Evolutionary conservation across 2,113 vertebrate species (phyloP).

Genomic region (Dipodomys ordii): DNA sequence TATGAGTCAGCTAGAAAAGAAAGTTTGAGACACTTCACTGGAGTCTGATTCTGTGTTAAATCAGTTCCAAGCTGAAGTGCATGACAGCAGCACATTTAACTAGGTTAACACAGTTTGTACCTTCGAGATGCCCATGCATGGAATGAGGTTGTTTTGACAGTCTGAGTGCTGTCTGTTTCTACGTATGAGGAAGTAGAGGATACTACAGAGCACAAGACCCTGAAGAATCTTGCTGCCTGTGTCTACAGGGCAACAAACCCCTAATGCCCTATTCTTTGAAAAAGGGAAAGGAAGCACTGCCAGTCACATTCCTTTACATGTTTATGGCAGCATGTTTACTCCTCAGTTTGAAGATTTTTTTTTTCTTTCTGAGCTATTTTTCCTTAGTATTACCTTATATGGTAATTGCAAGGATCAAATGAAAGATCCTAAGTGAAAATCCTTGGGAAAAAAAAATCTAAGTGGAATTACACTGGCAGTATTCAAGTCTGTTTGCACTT

Average conservation of each 20-base stretch:
- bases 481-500: constrained; percentile 40
- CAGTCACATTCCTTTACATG: background rate
- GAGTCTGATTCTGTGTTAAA: constrained; percentile 7
- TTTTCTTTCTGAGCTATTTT: constrained; percentile 36
- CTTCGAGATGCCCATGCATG: background rate
- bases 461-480: constrained; percentile 58
- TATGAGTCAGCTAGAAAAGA: constrained; percentile 3
- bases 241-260: background rate
- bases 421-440: constrained; percentile 54
- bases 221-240: constrained; percentile 3
- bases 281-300: background rate
- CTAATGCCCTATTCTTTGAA: background rate
- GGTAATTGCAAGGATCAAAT: constrained; percentile 59
- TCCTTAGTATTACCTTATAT: constrained; percentile 63
- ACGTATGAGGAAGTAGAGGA: background rate
- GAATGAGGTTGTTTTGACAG: background rate
- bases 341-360: constrained; percentile 44
- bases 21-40: background rate
- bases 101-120: background rate
- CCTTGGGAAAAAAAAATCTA: constrained; percentile 52
- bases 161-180: background rate
- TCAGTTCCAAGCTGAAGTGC: constrained; percentile 1
- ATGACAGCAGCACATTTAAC: background rate
- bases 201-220: background rate
- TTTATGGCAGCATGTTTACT: constrained; percentile 33